Percentiles rank a stretch among this genome's conserved stretches.
These are phyloP conservation scores for Pyrgus malvae DNA, from an alignment of 2,888 invertebrate species.

Conservation along the genomic window DNA sequence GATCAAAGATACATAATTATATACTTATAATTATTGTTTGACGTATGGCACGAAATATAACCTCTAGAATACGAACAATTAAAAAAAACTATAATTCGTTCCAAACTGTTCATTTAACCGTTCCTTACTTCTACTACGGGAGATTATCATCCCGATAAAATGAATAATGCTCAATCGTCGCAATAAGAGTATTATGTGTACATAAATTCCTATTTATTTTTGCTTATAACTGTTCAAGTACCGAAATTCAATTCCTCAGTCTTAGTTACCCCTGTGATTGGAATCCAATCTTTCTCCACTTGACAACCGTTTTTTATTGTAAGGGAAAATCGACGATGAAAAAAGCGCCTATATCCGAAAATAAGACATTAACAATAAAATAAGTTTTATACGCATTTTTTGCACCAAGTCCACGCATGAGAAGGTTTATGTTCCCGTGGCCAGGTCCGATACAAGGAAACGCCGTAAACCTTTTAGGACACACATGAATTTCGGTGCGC, in stretches of 20 bases:
- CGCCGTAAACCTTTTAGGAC: conserved; percentile 59
- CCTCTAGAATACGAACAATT: too few species aligned
- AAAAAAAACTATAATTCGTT: too few species aligned
- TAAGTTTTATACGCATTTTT: conserved; percentile 30
- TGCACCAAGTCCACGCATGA: conserved; percentile 26
- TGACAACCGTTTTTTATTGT: conserved; percentile 24
- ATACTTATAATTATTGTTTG: too few species aligned
- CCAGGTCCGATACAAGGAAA: conserved; percentile 35
- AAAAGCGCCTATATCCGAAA: conserved; percentile 23
- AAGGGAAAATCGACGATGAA: conserved; percentile 17
- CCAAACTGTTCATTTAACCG: too few species aligned
- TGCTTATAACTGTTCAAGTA: conserved; percentile 23
- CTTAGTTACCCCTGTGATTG: conserved; percentile 20
- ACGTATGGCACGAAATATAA: too few species aligned
- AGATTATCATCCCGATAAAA: too few species aligned
- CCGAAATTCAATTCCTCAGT: conserved; percentile 27
- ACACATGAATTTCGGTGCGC: conserved; percentile 46
- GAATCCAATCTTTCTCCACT: conserved; percentile 28
- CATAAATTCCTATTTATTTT: conserved; percentile 12
- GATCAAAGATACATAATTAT: too few species aligned
- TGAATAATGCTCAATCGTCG: background rate
- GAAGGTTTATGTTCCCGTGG: conserved; percentile 19
- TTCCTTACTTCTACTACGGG: too few species aligned
- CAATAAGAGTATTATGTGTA: conserved; percentile 13
- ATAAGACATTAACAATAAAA: conserved; percentile 37